Conservation (phyloP, 2,797 vertebrate genomes). For the Enteromius argenteus region DNA sequence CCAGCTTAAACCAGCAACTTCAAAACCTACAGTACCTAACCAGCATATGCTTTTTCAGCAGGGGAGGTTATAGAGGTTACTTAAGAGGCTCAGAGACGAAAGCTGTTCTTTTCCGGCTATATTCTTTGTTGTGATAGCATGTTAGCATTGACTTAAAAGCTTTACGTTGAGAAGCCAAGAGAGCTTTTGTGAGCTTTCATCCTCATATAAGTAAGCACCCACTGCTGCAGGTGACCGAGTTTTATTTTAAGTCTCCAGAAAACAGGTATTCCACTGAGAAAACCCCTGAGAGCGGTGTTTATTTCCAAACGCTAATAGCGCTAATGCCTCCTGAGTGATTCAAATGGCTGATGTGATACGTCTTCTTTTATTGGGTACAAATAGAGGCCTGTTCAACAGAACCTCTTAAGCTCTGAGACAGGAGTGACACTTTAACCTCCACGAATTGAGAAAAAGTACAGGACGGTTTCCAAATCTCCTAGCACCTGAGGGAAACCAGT, state of each 20-base stretch:
- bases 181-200: conserved; percentile 6
- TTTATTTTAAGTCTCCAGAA: conserved; percentile 35
- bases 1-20: no score
- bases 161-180: conserved; percentile 2
- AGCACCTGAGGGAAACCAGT: conserved; percentile 35
- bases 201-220: not conserved
- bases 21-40: no score
- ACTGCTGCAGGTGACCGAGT: conserved; percentile 14
- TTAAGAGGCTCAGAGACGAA: conserved; percentile 2
- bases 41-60: no score
- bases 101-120: conserved; percentile 4
- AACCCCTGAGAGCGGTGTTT: conserved; percentile 36
- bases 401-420: conserved; percentile 35
- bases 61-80: no score
- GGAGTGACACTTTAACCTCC: conserved; percentile 29
- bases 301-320: conserved; percentile 53
- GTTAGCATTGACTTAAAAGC: conserved; percentile 21
- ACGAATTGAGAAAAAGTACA: conserved; percentile 24
- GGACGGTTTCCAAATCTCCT: conserved; percentile 26
- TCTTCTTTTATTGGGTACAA: conserved; percentile 37
- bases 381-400: conserved; percentile 43
- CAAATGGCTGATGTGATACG: conserved; percentile 37
- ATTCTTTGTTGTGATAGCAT: conserved; percentile 35
- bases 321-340: conserved; percentile 49
- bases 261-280: conserved; percentile 44